Evolutionary conservation across 1,140 invertebrate species (phyloP), one percentile per base, ranked within the genome.

Genomic region (Bombus cullumanus): DNA sequence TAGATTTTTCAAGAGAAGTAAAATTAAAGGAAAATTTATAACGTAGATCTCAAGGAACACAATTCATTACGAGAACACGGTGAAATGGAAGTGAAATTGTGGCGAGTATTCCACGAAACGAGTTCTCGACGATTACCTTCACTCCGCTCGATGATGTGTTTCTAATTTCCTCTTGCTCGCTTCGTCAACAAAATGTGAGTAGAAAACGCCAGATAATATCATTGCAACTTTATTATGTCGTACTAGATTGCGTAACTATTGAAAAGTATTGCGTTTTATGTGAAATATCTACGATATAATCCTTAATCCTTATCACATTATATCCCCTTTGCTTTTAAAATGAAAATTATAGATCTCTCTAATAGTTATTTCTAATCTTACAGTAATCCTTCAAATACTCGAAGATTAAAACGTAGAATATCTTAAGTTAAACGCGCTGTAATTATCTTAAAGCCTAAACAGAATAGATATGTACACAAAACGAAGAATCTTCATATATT

Each of bases 131-230:
- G 59, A 53, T 79, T 79, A 66, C 12, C 34, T 31, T 39, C 34
- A 47, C 37, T 31, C 25, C 0, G 22, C n/a, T 15, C 66, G 47
- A 62, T 39, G 83, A 62, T 79, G 75, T 39, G 25, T 62, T 62
- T 57, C 39, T 84, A 79, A 41, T 18, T 59, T 22, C 41, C 37
- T 39, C 53, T 47, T 34, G 39, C 53, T 62, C 39, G 47, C 37
- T 34, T 13, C 10, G 10, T 3, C 76, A 79, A 47, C 68, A 64
- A 62, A 71, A 84, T 84, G 83, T 84, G 68, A 84, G 83, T 84
- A 84, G 31, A 62, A 79, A 18, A 47, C 59, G 59, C 39, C 22
- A 62, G 39, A 57, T 25, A 41, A 83, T 43, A 59, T 47, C 39
- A 28, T 84, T 22, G 3, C 37, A 69, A 39, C 28, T 18, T 47